Conservation (phyloP, 2,888 invertebrate species). For the Diaperis boleti region DNA sequence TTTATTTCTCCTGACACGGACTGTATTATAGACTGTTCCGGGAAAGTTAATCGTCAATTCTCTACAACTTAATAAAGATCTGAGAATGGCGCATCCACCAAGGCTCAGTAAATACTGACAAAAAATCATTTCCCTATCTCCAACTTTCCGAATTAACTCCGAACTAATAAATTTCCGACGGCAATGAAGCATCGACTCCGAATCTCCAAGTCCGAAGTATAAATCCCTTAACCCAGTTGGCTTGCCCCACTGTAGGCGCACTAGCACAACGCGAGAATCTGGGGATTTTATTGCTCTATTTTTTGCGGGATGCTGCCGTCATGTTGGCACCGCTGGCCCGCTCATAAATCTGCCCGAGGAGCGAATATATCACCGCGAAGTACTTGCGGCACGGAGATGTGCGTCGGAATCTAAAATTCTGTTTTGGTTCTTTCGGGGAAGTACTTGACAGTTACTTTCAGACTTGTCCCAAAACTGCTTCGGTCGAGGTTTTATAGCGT, state of each 20-base stretch:
- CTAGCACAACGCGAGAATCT: too few species aligned
- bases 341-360: conserved; percentile 56
- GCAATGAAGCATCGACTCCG: background rate
- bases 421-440: too few species aligned
- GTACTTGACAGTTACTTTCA: background rate
- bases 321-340: conserved; percentile 59
- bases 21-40: background rate
- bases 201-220: conserved; percentile 30
- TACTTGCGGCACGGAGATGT: too few species aligned
- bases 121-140: conserved; percentile 1
- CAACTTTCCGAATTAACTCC: conserved; percentile 31
- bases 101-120: too few species aligned
- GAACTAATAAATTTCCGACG: conserved; percentile 32
- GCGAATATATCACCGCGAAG: conserved; percentile 45
- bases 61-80: too few species aligned
- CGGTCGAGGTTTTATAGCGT: too few species aligned
- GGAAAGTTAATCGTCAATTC: too few species aligned
- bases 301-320: conserved; percentile 58
- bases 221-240: conserved; percentile 31
- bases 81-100: too few species aligned
- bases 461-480: too few species aligned
- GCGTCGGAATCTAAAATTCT: too few species aligned
- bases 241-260: conserved; percentile 14
- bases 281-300: conserved; percentile 54
- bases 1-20: background rate